These are phyloP conservation scores for Pimephales promelas DNA, from an alignment of 2,113 vertebrate species.

Conservation along the genomic window DNA sequence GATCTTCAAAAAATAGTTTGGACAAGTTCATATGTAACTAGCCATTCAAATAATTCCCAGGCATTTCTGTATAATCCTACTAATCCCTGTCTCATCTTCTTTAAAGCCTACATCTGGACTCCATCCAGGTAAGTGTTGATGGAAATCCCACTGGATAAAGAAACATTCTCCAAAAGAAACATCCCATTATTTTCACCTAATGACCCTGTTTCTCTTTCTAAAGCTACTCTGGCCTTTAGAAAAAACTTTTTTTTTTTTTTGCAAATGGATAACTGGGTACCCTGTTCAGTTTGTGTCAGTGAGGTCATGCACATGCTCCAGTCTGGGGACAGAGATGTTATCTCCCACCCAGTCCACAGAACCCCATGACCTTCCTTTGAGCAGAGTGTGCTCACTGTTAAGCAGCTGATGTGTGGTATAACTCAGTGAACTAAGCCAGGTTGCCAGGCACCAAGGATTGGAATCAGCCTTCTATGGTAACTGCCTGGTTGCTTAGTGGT, in stretches of 20 bases:
- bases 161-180: slow-evolving; percentile 15
- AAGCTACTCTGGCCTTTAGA: not conserved
- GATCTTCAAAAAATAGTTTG: not conserved
- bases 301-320: not conserved
- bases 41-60: not conserved
- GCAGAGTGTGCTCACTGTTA: slow-evolving; percentile 31
- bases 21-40: not conserved
- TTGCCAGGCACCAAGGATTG: slow-evolving; percentile 52
- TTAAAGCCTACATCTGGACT: slow-evolving; percentile 52
- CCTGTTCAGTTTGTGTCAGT: slow-evolving; percentile 4
- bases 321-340: slow-evolving; percentile 32
- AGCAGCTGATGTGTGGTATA: slow-evolving; percentile 37
- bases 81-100: slow-evolving; percentile 56
- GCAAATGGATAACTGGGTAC: slow-evolving; percentile 29
- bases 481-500: slow-evolving; percentile 25
- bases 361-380: slow-evolving; percentile 41
- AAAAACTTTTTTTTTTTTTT: not conserved
- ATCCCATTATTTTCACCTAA: slow-evolving; percentile 17
- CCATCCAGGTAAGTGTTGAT: slow-evolving; percentile 53
- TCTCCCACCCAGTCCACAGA: slow-evolving; percentile 21
- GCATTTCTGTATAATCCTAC: slow-evolving; percentile 33
- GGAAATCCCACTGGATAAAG: not conserved
- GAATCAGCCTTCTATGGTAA: slow-evolving; percentile 56
- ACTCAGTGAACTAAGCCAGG: slow-evolving; percentile 32
- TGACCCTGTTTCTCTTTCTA: slow-evolving; percentile 16